phyloP scores from a whole-genome alignment of 35 echinoderm and acorn worm species.

The Amphiura filiformis region DNA sequence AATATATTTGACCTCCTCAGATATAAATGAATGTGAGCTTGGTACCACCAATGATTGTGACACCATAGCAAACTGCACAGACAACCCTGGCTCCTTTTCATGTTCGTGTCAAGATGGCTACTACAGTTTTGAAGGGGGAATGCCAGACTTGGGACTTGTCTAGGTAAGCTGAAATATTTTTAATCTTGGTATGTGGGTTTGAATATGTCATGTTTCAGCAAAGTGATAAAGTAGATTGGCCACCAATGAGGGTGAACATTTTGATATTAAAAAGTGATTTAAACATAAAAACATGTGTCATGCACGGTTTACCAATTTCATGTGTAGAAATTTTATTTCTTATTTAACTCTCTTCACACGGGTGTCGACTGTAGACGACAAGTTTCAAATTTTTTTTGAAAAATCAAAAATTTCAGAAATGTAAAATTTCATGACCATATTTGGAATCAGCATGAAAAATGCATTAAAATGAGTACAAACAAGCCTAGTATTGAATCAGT shows the following conservation, averaged over 20 bases:
- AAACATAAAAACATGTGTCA: not conserved
- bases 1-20: not conserved
- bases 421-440: too few species aligned
- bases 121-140: too few species aligned
- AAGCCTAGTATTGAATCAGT: too few species aligned
- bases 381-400: too few species aligned
- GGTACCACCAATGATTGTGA: not conserved
- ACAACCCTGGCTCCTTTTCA: not conserved
- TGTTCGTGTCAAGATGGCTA: slow-evolving; percentile 1
- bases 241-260: too few species aligned
- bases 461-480: too few species aligned
- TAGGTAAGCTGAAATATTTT: not conserved
- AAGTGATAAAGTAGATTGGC: not conserved
- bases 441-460: too few species aligned
- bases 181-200: not conserved
- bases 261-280: too few species aligned
- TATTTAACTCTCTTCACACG: too few species aligned
- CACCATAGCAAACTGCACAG: not conserved
- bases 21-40: not conserved
- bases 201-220: not conserved
- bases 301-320: not conserved
- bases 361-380: too few species aligned
- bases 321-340: not conserved
- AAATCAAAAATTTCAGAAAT: too few species aligned
- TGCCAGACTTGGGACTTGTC: not conserved